phyloP scores from a whole-genome alignment of 2,797 vertebrate genomes.

The Gambusia yucatana region DNA sequence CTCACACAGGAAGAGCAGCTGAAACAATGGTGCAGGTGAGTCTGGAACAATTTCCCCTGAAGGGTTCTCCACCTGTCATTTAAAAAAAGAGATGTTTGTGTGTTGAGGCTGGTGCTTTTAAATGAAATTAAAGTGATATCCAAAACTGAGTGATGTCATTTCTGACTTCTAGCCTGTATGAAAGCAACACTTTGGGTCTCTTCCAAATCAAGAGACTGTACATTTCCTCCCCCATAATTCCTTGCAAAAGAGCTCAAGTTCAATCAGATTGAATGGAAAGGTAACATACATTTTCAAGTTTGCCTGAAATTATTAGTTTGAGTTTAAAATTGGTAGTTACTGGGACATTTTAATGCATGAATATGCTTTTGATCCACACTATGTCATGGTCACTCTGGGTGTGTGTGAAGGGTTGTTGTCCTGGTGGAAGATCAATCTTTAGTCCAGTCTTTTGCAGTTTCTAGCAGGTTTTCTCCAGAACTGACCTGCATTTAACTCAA shows the following conservation, averaged over 20 bases:
- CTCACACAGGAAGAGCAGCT: slow-evolving; percentile 74
- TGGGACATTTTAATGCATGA: neutral
- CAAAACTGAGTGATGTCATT: neutral
- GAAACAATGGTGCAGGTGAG: slow-evolving; percentile 75
- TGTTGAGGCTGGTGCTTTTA: neutral
- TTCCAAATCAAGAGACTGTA: neutral
- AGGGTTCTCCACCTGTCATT: slow-evolving; percentile 52
- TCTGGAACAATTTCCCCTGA: slow-evolving; percentile 55
- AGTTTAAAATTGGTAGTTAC: neutral
- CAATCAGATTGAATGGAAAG: neutral
- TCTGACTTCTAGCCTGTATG: neutral
- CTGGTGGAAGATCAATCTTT: neutral
- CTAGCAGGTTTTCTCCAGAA: neutral
- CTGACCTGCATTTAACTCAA: neutral
- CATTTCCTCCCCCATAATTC: neutral
- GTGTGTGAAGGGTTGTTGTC: neutral
- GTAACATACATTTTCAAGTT: neutral
- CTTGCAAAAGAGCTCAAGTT: neutral
- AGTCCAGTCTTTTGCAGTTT: neutral
- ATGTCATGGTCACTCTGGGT: neutral
- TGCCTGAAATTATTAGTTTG: neutral
- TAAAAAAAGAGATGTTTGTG: slow-evolving; percentile 13
- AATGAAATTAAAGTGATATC: neutral
- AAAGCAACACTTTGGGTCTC: neutral
- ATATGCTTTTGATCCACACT: neutral